phyloP scores from a whole-genome alignment of 2,888 invertebrate species.

The Apoda limacodes region DNA sequence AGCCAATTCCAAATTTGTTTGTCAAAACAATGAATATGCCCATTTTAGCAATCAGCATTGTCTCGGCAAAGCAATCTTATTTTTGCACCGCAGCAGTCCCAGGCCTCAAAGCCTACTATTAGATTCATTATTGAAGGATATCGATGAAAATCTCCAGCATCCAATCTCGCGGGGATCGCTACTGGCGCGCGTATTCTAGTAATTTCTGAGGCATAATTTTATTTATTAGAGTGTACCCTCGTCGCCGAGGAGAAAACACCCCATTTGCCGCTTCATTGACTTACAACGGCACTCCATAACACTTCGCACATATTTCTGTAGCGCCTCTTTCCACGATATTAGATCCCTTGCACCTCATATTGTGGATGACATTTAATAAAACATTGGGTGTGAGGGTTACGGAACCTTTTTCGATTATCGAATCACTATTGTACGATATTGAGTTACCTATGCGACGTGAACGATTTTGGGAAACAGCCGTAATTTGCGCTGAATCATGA shows the following conservation, averaged over 20 bases:
- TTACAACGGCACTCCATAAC: slow-evolving; percentile 69
- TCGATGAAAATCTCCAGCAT: slow-evolving; percentile 60
- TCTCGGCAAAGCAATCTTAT: slow-evolving; percentile 30
- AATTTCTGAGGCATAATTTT: slow-evolving; percentile 69
- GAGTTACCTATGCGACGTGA: too few species aligned
- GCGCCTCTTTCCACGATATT: slow-evolving; percentile 52
- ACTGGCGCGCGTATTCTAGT: slow-evolving; percentile 62
- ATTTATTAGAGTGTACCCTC: slow-evolving; percentile 66
- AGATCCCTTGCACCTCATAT: slow-evolving; percentile 65
- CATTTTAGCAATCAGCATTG: too few species aligned
- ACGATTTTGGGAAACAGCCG: too few species aligned
- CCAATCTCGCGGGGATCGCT: slow-evolving; percentile 61
- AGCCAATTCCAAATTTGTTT: too few species aligned
- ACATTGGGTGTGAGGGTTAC: slow-evolving; percentile 52
- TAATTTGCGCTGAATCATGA: too few species aligned
- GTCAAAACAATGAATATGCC: too few species aligned
- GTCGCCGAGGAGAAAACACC: slow-evolving; percentile 55
- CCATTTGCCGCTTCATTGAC: slow-evolving; percentile 70
- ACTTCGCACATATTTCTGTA: slow-evolving; percentile 70
- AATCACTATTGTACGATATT: too few species aligned
- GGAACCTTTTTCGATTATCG: slow-evolving; percentile 56
- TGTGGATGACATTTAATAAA: slow-evolving; percentile 69
- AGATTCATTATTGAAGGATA: slow-evolving; percentile 59
- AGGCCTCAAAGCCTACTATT: slow-evolving; percentile 50
- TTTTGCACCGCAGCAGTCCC: slow-evolving; percentile 30